Percentiles rank a stretch among this genome's conserved stretches.
phyloP scores from a whole-genome alignment of 2,888 invertebrate genomes.

The Lepeophtheirus nordmannii region DNA sequence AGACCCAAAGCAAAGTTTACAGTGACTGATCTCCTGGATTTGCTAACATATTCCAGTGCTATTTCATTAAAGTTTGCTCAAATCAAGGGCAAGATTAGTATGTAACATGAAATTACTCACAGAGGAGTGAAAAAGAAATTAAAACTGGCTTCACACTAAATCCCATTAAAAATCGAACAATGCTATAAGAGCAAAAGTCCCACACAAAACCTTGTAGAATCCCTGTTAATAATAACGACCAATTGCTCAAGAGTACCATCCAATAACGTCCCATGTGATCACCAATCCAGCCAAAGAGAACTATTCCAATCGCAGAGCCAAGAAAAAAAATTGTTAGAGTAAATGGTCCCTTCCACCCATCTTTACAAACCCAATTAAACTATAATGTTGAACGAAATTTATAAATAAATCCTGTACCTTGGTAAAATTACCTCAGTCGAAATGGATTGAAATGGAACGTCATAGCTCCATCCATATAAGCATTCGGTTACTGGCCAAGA shows the following conservation, averaged over 20 bases:
- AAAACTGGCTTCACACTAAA: too few species aligned
- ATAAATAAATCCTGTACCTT: background rate
- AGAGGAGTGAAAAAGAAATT: too few species aligned
- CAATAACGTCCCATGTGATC: background rate
- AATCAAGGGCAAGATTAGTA: too few species aligned
- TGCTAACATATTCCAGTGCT: background rate
- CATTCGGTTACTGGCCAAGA: too few species aligned
- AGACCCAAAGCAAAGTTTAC: slow-evolving; percentile 1
- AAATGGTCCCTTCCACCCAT: background rate
- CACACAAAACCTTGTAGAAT: background rate
- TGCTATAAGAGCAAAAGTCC: background rate
- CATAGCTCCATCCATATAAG: too few species aligned
- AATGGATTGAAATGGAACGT: too few species aligned
- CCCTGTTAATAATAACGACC: background rate
- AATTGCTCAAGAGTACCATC: background rate
- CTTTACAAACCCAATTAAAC: background rate
- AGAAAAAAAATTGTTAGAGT: background rate
- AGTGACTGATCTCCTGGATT: background rate
- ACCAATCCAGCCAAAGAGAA: background rate
- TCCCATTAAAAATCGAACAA: background rate
- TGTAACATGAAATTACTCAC: too few species aligned
- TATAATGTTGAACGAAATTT: background rate
- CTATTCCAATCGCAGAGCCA: background rate
- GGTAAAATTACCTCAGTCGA: background rate
- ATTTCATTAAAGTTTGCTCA: background rate